Evolutionary conservation across 2,113 vertebrate genomes (phyloP).

Genomic region (Lasiurus borealis): DNA sequence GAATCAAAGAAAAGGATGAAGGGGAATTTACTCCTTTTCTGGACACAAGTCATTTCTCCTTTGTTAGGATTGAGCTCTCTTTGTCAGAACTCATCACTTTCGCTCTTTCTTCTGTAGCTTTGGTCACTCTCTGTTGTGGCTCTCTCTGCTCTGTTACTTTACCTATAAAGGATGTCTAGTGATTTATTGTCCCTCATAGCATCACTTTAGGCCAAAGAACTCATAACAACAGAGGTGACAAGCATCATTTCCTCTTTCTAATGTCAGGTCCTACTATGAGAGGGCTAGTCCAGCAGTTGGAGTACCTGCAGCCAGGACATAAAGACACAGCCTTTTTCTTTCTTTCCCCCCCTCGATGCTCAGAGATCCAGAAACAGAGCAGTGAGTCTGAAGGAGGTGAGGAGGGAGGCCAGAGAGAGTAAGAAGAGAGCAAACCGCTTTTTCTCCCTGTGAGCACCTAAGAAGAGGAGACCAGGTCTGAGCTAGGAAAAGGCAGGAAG

Average conservation of each 20-base stretch:
- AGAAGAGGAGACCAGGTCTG: too few species aligned
- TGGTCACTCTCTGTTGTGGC: background rate
- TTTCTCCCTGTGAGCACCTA: background rate
- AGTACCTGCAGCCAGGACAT: too few species aligned
- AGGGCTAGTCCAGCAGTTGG: background rate
- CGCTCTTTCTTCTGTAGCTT: background rate
- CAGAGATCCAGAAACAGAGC: background rate
- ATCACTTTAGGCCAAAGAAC: background rate
- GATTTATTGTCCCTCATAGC: background rate
- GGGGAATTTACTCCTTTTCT: background rate
- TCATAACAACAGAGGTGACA: background rate
- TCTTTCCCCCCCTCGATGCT: background rate
- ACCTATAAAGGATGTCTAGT: background rate
- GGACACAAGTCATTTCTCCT: background rate
- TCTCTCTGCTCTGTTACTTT: background rate
- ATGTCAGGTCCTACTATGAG: too few species aligned
- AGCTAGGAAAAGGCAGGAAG: background rate
- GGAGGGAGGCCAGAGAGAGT: background rate
- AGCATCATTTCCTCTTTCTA: background rate
- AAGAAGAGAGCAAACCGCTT: background rate
- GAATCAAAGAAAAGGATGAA: background rate
- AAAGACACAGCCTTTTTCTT: background rate
- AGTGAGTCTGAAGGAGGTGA: background rate
- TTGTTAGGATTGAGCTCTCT: background rate
- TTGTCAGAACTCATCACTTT: background rate